Percentiles rank a stretch among this genome's conserved stretches.
phyloP scores from a whole-genome alignment of 64 coral and sea anemone species.

The Hydrozoanthus tunicans region DNA sequence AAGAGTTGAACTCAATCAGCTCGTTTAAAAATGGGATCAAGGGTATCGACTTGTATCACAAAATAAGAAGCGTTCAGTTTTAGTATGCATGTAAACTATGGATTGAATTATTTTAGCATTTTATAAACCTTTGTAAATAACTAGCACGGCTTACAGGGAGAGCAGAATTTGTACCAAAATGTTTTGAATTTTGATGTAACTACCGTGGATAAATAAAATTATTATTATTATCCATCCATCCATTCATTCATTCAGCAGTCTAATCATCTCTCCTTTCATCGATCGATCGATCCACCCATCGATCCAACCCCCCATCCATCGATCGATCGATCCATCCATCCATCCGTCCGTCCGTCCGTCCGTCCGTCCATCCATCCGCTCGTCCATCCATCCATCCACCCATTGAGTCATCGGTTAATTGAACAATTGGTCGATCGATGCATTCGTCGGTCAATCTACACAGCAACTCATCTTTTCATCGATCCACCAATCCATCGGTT shows the following conservation, averaged over 20 bases:
- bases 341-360: background rate
- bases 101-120: no score
- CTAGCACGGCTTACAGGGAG: no score
- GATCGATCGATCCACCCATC: background rate
- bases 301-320: background rate
- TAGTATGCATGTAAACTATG: no score
- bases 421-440: background rate
- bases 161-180: no score
- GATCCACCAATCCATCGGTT: background rate
- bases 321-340: background rate
- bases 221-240: background rate
- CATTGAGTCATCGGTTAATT: background rate
- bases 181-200: no score
- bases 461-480: background rate
- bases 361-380: background rate
- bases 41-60: no score
- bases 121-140: no score
- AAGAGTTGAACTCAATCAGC: no score
- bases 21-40: no score
- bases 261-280: background rate
- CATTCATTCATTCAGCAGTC: background rate
- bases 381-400: background rate
- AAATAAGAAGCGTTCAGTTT: no score
- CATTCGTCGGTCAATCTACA: background rate
- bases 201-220: no score